Conservation (phyloP, 2,797 vertebrate species). For the Ctenochaetus hawaiiensis region DNA sequence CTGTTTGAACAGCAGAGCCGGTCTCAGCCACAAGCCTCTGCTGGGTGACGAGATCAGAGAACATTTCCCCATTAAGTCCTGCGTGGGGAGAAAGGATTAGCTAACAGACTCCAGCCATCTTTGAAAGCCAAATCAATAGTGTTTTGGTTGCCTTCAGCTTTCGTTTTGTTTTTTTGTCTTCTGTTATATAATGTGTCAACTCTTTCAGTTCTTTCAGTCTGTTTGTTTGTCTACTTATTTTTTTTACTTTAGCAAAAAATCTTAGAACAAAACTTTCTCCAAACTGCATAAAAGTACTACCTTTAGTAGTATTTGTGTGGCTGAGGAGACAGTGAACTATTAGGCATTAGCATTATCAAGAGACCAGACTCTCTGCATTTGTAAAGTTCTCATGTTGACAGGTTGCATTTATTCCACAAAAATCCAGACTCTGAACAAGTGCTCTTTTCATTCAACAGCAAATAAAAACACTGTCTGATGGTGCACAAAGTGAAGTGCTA, state of each 20-base stretch:
- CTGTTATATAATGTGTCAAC: not conserved
- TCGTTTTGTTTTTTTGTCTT: conserved; percentile 29
- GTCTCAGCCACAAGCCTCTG: conserved; percentile 31
- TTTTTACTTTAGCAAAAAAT: not conserved
- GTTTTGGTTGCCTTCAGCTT: conserved; percentile 48
- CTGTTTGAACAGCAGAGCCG: conserved; percentile 56
- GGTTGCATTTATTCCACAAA: not conserved
- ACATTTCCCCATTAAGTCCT: conserved; percentile 61
- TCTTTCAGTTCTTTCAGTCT: conserved; percentile 16
- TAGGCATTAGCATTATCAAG: not conserved
- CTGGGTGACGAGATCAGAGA: conserved; percentile 36
- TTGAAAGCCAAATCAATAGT: conserved; percentile 67
- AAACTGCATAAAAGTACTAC: not conserved
- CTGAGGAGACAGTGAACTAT: not conserved
- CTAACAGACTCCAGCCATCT: conserved; percentile 38
- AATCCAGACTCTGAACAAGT: not conserved
- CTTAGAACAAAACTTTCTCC: not conserved
- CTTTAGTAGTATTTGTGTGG: not conserved
- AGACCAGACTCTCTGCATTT: not conserved
- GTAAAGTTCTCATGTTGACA: not conserved
- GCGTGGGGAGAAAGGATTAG: conserved; percentile 57
- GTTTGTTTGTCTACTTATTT: not conserved
- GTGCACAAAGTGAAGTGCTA: conserved; percentile 1
- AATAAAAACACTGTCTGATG: conserved; percentile 6
- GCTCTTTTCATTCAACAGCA: not conserved